These are phyloP conservation scores for Phrynocephalus vlangalii DNA, from an alignment of 2,797 vertebrate species.

Conservation along the genomic window DNA sequence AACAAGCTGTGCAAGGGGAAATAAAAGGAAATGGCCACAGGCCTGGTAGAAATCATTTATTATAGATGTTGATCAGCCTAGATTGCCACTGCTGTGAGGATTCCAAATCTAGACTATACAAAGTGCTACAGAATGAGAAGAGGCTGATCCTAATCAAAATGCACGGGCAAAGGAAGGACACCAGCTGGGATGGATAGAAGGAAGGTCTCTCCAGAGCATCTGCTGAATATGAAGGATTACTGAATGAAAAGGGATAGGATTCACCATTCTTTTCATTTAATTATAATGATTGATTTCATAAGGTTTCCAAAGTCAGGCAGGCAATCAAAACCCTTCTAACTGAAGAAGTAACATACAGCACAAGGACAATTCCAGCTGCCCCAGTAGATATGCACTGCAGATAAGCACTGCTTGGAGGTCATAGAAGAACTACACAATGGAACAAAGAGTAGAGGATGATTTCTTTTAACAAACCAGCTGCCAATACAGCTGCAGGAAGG, in stretches of 20 bases:
- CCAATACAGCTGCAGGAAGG: neutral
- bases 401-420: fast-evolving
- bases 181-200: neutral
- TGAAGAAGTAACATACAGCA: neutral
- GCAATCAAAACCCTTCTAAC: neutral
- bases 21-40: conserved; percentile 51
- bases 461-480: neutral
- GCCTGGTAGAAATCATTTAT: conserved; percentile 40
- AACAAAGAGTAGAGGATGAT: neutral
- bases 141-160: neutral
- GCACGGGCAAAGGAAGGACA: fast-evolving
- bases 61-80: conserved; percentile 48
- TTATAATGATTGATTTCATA: neutral
- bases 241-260: neutral
- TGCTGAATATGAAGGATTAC: neutral
- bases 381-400: neutral
- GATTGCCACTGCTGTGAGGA: conserved; percentile 10
- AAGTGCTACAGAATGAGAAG: neutral
- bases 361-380: neutral
- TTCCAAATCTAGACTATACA: fast-evolving
- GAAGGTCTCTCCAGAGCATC: neutral
- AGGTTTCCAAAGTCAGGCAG: neutral
- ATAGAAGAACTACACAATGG: fast-evolving
- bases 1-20: conserved; percentile 44
- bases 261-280: neutral